phyloP scores from a whole-genome alignment of 2,888 invertebrate genomes.

The Euphydryas editha region DNA sequence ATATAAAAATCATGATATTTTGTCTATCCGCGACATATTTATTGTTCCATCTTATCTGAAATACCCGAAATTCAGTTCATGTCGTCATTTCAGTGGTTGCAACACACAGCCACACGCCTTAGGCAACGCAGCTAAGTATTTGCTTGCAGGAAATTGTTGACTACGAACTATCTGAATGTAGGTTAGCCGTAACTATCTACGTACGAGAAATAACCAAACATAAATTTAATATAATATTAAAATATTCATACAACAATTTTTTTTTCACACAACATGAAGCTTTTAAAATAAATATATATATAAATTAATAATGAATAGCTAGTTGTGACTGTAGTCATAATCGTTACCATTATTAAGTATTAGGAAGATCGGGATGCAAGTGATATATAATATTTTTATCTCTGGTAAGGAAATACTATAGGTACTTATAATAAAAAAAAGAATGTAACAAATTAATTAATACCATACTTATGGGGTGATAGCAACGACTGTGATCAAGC shows the following conservation, averaged over 20 bases:
- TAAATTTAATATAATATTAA: neutral
- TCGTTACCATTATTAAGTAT: too few species aligned
- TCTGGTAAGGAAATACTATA: too few species aligned
- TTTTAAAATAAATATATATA: neutral
- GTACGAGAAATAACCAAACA: neutral
- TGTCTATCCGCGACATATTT: slow-evolving; percentile 55
- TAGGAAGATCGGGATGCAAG: too few species aligned
- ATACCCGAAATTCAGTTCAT: slow-evolving; percentile 66
- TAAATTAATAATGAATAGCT: neutral
- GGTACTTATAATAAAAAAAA: too few species aligned
- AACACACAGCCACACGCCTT: slow-evolving; percentile 49
- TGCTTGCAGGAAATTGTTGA: slow-evolving; percentile 24
- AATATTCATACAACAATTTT: too few species aligned
- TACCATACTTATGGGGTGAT: too few species aligned
- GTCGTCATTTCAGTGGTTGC: slow-evolving; percentile 55
- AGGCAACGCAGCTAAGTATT: slow-evolving; percentile 52
- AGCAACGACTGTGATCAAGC: too few species aligned
- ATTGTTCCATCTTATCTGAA: slow-evolving; percentile 52
- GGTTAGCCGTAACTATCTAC: slow-evolving; percentile 4
- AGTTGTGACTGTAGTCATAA: neutral
- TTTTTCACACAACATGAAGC: too few species aligned
- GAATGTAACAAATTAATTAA: too few species aligned
- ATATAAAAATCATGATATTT: slow-evolving; percentile 17
- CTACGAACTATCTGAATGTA: slow-evolving; percentile 19
- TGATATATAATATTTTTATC: too few species aligned